phyloP scores from a whole-genome alignment of 1,140 invertebrate species.

The Brachionus rotundiformis region DNA sequence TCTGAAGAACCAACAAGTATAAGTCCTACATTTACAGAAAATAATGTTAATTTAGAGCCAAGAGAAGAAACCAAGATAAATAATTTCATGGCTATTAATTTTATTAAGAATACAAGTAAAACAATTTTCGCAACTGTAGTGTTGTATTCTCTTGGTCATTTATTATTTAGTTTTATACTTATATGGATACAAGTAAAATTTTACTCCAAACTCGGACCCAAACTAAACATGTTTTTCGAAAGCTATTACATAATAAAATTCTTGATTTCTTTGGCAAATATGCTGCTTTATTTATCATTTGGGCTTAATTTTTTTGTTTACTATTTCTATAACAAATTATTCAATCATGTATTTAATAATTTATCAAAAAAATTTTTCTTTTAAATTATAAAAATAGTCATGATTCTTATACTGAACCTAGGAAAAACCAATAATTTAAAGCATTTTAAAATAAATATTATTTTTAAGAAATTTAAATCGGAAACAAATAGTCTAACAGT shows the following conservation, averaged over 20 bases:
- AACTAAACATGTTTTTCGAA: neutral
- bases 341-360: neutral
- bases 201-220: neutral
- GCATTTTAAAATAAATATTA: too few species aligned
- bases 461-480: too few species aligned
- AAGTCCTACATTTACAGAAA: neutral
- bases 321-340: slow-evolving; percentile 21
- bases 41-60: neutral
- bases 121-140: neutral
- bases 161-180: neutral
- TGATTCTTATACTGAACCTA: too few species aligned
- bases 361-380: neutral
- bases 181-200: slow-evolving; percentile 14
- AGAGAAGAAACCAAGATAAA: neutral
- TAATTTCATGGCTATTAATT: neutral
- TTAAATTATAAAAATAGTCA: neutral
- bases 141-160: neutral
- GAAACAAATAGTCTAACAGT: too few species aligned
- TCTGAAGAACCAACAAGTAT: neutral
- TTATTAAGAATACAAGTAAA: slow-evolving; percentile 30
- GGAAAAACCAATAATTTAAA: too few species aligned
- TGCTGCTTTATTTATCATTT: slow-evolving; percentile 21
- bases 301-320: slow-evolving; percentile 37
- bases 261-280: slow-evolving; percentile 18
- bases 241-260: slow-evolving; percentile 13